Evolutionary conservation across 2,113 vertebrate genomes (phyloP), one percentile per base, ranked within the genome.

Genomic region (Anarrhichthys ocellatus): DNA sequence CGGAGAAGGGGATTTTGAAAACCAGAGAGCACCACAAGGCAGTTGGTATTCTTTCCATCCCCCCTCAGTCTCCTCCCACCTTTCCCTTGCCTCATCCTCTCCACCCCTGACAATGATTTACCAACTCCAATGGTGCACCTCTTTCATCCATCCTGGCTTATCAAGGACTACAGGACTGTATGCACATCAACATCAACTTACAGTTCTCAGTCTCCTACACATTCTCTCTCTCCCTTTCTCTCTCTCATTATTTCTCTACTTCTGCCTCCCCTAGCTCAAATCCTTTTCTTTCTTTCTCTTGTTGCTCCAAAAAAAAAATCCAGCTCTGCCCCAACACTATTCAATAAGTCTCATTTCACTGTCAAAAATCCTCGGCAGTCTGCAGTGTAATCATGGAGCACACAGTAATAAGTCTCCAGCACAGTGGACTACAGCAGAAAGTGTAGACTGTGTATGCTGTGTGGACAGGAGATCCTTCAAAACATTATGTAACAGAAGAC

Each of bases 61-160:
- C 48, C 59, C 13, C 15, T 56, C 73, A 24, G 62, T 75, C 67
- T 73, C 58, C 73, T 72, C 77, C 59, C 46, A 3, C 56, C 44
- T 58, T 63, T 73, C 62, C 63, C 64, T 84, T 76, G 76, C 44
- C 46, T 79, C 73, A 63, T 73, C 76, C 66, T 75, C 82, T 78
- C 76, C 40, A 73, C 76, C 62, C 10, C 69, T 87, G 82, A 92
- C 87, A 91, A 80, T 92, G 91, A 92, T 93, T 94, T 92, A 89
- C 89, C 86, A 90, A 91, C 91, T 87, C 83, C n/a, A 76, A 58
- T 81, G 81, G 78, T 72, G 56, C 80, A 50, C 83, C 78, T 82
- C 76, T 82, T 87, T 88, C 88, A 91, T 91, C 84, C 87, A 80
- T 86, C 81, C 85, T 38, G 79, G 67, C 91, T 94, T 95, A 95